Evolutionary conservation across 2,797 vertebrate genomes (phyloP).

Genomic region (Graptemys geographica): DNA sequence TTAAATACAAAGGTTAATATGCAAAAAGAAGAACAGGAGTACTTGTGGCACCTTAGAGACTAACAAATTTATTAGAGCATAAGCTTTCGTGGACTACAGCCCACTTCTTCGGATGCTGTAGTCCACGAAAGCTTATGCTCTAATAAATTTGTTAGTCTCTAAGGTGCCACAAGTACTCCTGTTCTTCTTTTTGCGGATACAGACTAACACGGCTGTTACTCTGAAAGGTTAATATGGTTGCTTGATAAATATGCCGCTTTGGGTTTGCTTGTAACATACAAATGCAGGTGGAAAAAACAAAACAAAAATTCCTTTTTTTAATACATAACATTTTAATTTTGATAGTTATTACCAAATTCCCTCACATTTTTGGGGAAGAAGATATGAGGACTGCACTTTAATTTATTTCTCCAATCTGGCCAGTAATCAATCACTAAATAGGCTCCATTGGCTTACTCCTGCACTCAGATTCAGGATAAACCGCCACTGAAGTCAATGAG

Average conservation of each 20-base stretch:
- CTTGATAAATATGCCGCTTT: slow-evolving; percentile 49
- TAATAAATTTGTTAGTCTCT: no score
- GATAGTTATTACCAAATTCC: slow-evolving; percentile 7
- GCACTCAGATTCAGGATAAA: slow-evolving; percentile 3
- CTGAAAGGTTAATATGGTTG: slow-evolving; percentile 64
- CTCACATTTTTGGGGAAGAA: slow-evolving; percentile 33
- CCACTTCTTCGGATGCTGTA: no score
- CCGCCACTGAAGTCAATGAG: slow-evolving; percentile 45
- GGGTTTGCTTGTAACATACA: slow-evolving; percentile 36
- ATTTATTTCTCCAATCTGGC: slow-evolving; percentile 55
- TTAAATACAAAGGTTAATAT: slow-evolving; percentile 63
- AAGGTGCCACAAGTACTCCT: no score
- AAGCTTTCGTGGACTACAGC: no score
- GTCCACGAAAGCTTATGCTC: no score
- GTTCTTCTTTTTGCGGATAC: no score
- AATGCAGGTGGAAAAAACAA: slow-evolving; percentile 28
- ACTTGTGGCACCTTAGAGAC: no score
- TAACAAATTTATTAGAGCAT: no score
- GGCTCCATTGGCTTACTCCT: slow-evolving; percentile 26
- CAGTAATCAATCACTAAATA: slow-evolving; percentile 13
- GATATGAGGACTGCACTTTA: slow-evolving; percentile 34
- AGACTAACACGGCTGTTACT: no score
- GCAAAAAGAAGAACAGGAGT: no score
- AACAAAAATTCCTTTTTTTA: slow-evolving; percentile 14
- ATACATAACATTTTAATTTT: slow-evolving; percentile 49